Base-by-base conservation (phyloP, 1,140 invertebrate species). In the Riptortus pedestris region DNA sequence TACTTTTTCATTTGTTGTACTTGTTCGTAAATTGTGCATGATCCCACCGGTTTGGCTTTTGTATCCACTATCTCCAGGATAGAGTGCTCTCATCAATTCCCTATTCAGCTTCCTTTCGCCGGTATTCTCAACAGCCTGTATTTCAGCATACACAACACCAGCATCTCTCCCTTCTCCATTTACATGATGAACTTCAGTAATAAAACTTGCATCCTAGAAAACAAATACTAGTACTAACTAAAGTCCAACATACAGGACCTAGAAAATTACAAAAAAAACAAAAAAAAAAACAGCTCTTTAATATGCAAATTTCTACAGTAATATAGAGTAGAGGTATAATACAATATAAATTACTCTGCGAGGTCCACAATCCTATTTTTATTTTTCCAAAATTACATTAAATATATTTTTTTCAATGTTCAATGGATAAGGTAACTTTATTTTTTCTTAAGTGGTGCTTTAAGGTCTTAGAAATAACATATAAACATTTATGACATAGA, bases 101-200 rank as follows among this genome's bases (percentile, higher is more conserved):
- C 81, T 74, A 68, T 85, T 78, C 26, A 76, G 74, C 31, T 74
- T 69, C 67, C 80, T 83, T 72, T 89, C 85, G n/a, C 85, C 88
- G 45, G 79, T 82, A 73, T 93, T 92, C 75, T 93, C 90, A 26
- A 80, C 70, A 22, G 85, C 85, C 73, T 95, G 91, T 16, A 95
- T 93, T 78, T 96, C 92, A 75, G 88, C 91, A 73, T 96, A 96
- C 1, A 95, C 91, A 28, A 95, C 88, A 31, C 93, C 93, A 31
- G 85, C 89, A 80, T 96, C 85, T 69, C 91, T 83, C 2, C 91
- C 93, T 66, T 90, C 82, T 2, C 83, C 85, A 72, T 87, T 91
- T 55, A 96, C 81, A 73, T 96, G 92, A 76, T 96, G 90, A 1
- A 96, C 90, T 78, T 96, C 93, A 16, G 92, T 96, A 12, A 84